These are phyloP conservation scores for Leptodactylus fuscus DNA, from an alignment of 2,113 vertebrate species.

Conservation along the genomic window DNA sequence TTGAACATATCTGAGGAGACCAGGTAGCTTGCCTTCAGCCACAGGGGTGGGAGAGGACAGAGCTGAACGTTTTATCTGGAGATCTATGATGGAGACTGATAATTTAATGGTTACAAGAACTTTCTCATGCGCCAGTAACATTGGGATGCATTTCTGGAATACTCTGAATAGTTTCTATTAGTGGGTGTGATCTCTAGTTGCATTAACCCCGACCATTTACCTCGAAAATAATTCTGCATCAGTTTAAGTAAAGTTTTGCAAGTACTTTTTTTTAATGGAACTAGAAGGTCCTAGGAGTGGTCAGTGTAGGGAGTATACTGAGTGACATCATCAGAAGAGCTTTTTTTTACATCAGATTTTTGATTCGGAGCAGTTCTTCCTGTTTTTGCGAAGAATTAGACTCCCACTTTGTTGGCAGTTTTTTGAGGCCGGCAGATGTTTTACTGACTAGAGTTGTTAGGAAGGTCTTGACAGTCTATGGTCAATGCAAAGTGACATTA, in stretches of 20 bases:
- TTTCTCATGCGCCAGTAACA: not conserved
- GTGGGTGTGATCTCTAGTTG: not conserved
- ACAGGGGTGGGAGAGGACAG: not conserved
- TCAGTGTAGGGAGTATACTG: too few relatives aligned
- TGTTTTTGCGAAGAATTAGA: too few relatives aligned
- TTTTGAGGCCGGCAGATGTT: too few relatives aligned
- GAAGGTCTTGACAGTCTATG: too few relatives aligned
- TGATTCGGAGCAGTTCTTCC: too few relatives aligned
- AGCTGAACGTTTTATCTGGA: not conserved
- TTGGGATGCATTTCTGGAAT: not conserved
- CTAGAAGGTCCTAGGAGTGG: too few relatives aligned
- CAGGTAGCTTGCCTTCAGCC: not conserved
- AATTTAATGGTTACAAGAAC: not conserved
- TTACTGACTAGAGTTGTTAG: too few relatives aligned
- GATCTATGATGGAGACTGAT: not conserved
- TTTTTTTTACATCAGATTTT: too few relatives aligned
- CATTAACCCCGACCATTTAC: not conserved
- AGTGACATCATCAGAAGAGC: too few relatives aligned
- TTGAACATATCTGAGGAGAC: not conserved
- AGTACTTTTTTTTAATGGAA: too few relatives aligned
- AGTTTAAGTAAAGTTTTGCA: not conserved
- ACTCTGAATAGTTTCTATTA: not conserved
- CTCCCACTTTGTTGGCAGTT: too few relatives aligned
- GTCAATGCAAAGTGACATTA: too few relatives aligned
- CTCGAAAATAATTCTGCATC: not conserved